phyloP scores from a whole-genome alignment of 1,140 invertebrate species.

The Ditylenchus dipsaci region DNA sequence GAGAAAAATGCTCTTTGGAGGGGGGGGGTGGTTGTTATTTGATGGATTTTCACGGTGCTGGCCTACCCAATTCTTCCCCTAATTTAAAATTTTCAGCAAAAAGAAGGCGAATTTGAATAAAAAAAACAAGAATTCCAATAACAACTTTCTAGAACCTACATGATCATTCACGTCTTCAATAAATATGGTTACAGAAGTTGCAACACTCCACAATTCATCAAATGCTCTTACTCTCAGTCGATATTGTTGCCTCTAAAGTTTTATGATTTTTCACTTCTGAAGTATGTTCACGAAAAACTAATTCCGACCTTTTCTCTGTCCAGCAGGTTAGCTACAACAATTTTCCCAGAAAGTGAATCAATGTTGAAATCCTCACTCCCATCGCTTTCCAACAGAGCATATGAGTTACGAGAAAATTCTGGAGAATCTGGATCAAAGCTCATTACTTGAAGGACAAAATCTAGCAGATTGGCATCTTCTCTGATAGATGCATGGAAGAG shows the following conservation, averaged over 20 bases:
- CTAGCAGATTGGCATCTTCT: not conserved
- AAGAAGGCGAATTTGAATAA: not conserved
- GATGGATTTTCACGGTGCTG: too few species aligned
- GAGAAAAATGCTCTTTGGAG: too few species aligned
- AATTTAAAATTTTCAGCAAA: not conserved
- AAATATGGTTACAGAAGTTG: not conserved
- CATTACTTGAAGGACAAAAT: not conserved
- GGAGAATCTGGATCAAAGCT: not conserved
- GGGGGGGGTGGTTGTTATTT: too few species aligned
- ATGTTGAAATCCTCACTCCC: not conserved
- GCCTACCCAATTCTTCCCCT: not conserved
- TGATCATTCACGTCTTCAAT: not conserved
- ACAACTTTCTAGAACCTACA: too few species aligned
- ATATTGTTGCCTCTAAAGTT: not conserved
- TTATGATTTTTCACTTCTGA: not conserved
- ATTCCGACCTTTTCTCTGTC: not conserved
- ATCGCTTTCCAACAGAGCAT: not conserved
- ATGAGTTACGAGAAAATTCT: not conserved
- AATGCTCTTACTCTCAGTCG: not conserved
- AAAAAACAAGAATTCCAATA: not conserved
- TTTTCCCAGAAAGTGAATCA: not conserved
- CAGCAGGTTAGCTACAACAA: not conserved
- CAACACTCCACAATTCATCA: not conserved
- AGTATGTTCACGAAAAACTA: not conserved
- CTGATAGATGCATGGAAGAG: not conserved